Evolutionary conservation across 2,888 invertebrate species (phyloP).

Genomic region (Micropterix aruncella): DNA sequence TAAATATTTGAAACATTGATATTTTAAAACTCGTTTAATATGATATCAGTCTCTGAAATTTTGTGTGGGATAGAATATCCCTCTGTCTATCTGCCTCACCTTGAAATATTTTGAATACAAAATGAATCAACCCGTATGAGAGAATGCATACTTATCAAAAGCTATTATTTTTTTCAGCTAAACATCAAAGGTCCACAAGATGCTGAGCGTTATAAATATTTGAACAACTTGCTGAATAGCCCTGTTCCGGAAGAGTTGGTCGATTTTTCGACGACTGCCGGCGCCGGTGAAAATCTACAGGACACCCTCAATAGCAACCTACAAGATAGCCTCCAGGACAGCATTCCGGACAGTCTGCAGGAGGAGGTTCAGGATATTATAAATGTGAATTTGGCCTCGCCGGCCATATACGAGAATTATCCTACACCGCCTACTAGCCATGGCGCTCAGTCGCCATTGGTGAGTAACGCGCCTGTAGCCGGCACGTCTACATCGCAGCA

Average conservation of each 20-base stretch:
- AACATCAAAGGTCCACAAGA: too few relatives aligned
- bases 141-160: too few relatives aligned
- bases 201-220: too few relatives aligned
- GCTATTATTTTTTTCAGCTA: too few relatives aligned
- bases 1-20: too few relatives aligned
- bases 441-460: conserved; percentile 55
- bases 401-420: conserved; percentile 24
- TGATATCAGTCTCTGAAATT: too few relatives aligned
- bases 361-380: neutral
- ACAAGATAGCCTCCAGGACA: neutral
- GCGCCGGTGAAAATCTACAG: neutral
- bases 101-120: too few relatives aligned
- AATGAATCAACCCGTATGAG: too few relatives aligned
- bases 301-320: neutral
- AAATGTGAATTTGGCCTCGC: neutral
- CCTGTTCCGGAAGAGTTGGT: neutral
- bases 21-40: too few relatives aligned
- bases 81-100: too few relatives aligned
- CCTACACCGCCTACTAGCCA: conserved; percentile 83
- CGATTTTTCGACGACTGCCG: neutral
- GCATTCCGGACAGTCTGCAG: neutral
- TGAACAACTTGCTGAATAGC: neutral
- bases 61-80: too few relatives aligned
- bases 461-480: conserved; percentile 20
- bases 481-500: conserved; percentile 11